Evolutionary conservation across 1,140 invertebrate genomes (phyloP).

Genomic region (Aethina tumida): DNA sequence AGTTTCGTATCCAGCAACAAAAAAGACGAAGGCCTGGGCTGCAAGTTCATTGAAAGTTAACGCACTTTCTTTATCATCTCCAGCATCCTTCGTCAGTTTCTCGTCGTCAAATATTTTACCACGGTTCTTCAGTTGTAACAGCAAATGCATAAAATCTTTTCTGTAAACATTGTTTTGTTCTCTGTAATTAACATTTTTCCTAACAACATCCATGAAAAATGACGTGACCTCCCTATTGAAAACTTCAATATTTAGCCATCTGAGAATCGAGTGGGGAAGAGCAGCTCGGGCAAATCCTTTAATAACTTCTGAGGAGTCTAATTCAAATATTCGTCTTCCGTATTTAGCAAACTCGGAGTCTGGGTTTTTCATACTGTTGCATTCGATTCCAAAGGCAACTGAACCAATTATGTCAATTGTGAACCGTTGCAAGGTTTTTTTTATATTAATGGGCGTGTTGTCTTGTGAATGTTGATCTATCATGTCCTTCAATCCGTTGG

Average conservation of each 20-base stretch:
- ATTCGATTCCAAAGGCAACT: slow-evolving; percentile 42
- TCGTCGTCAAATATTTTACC: no score
- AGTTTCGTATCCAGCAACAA: slow-evolving; percentile 55
- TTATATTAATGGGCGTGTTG: slow-evolving; percentile 5
- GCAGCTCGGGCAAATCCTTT: no score
- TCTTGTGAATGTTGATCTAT: slow-evolving; percentile 2
- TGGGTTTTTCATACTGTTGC: slow-evolving; percentile 37
- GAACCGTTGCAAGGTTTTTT: slow-evolving; percentile 7
- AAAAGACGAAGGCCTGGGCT: slow-evolving; percentile 47
- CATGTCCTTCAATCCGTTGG: background rate
- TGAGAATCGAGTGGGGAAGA: no score
- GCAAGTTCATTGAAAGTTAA: slow-evolving; percentile 18
- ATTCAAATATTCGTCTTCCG: slow-evolving; percentile 32
- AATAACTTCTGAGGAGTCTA: no score
- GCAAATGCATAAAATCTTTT: no score
- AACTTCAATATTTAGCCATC: no score
- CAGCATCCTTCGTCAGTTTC: background rate
- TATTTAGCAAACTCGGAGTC: slow-evolving; percentile 36
- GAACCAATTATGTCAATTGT: slow-evolving; percentile 39
- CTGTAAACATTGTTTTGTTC: slow-evolving; percentile 1
- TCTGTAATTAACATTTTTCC: no score
- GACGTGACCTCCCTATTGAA: no score
- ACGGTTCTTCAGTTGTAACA: no score
- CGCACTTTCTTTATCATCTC: background rate
- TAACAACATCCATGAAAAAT: no score